phyloP scores from a whole-genome alignment of 2,113 vertebrate genomes.

The Bubo scandiacus region DNA sequence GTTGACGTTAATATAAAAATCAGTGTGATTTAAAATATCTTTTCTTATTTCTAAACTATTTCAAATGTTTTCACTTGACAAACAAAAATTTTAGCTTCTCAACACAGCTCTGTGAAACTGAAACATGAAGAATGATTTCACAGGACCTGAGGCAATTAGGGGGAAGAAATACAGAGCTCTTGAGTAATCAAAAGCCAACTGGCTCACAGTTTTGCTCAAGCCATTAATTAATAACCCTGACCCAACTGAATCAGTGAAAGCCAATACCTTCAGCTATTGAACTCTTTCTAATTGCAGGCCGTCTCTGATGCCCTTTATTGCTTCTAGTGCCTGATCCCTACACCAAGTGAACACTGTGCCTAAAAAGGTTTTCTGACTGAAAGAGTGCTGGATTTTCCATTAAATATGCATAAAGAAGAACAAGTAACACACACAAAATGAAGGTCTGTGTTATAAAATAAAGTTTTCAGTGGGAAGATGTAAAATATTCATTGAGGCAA shows the following conservation, averaged over 20 bases:
- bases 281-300: not conserved
- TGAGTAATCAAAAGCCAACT: not conserved
- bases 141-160: not conserved
- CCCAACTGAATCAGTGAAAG: not conserved
- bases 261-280: not conserved
- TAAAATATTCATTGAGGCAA: not conserved
- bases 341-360: not conserved
- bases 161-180: not conserved
- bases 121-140: not conserved
- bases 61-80: not conserved
- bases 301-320: not conserved
- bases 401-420: not conserved
- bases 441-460: not conserved
- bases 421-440: not conserved
- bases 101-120: not conserved
- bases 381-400: not conserved
- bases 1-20: not conserved
- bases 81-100: not conserved
- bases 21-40: not conserved
- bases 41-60: not conserved
- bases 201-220: not conserved
- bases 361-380: not conserved
- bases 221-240: not conserved
- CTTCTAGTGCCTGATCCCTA: not conserved
- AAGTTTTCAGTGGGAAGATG: not conserved